Evolutionary conservation across 2,797 vertebrate genomes (phyloP), one percentile per base, ranked within the genome.

Genomic region (Lacerta viridis): DNA sequence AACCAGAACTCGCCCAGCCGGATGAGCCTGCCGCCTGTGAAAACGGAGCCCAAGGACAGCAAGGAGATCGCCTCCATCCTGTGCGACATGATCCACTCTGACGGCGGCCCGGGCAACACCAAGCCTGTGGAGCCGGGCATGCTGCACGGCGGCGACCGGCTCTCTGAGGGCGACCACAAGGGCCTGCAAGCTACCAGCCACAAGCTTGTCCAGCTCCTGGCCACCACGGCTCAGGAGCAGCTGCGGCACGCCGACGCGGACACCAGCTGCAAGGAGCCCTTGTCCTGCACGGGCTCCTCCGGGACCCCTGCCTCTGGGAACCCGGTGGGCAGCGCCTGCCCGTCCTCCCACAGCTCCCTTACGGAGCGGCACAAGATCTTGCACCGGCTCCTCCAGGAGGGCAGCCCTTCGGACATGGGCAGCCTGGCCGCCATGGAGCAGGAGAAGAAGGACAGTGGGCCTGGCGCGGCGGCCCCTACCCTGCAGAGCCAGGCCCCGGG

Each of bases 321-420:
- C 88, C 88, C 96, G 7, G 90, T 96, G 1, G 92, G 95, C 17
- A 95, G 94, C 6, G 91, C 96, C 0, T 99, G 98, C 88, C 98
- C 98, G 0, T 97, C 98, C 69, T 98, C 98, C 72, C 98, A 99
- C 90, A 99, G 98, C 93, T 98, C 98, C 0, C 95, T 99, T 81
- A 99, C 98, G 0, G 98, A 99, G 86, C 96, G 98, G 15, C 98
- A 99, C 92, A 99, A 99, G 96, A 99, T 99, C 88, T 96, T 99
- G 39, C 99, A 99, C 92, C 96, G 98, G 78, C 98, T 99, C 85
- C 97, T 99, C 27, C 98, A 99, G 94, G 99, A 99, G 96, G 98
- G 97, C 50, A 98, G 98, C 90, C 98, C 98, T 50, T 98, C 97
- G 0, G 98, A 99, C 3, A 90, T 97, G 27, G 95, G 94, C 83